These are phyloP conservation scores for Rhopalosiphum maidis DNA, from an alignment of 1,140 invertebrate species.

Conservation along the genomic window DNA sequence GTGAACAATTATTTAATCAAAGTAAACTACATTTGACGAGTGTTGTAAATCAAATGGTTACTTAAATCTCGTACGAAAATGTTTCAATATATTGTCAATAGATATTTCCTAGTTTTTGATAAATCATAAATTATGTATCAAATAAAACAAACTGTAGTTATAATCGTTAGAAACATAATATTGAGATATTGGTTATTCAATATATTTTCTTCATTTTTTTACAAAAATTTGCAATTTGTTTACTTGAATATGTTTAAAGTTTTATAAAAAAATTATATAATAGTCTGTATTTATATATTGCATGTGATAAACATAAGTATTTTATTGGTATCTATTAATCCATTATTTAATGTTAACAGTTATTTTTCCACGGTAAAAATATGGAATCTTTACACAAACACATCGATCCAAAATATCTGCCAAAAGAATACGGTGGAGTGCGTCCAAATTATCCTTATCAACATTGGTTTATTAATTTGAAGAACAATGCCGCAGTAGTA, in stretches of 20 bases:
- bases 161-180: not conserved
- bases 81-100: not conserved
- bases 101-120: not conserved
- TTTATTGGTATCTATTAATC: not conserved
- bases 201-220: not conserved
- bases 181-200: not conserved
- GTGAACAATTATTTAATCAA: not conserved
- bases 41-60: not conserved
- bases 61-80: not conserved
- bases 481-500: constrained; percentile 67
- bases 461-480: constrained; percentile 74
- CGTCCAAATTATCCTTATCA: constrained; percentile 75
- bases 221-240: not conserved
- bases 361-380: constrained; percentile 77
- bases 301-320: too few species aligned
- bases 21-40: not conserved
- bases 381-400: constrained; percentile 79
- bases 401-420: constrained; percentile 73
- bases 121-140: not conserved
- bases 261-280: not conserved
- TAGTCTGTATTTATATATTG: not conserved
- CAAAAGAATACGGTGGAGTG: constrained; percentile 74
- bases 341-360: constrained; percentile 59
- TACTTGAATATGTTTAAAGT: not conserved
- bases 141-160: not conserved